These are phyloP conservation scores for Chelon labrosus DNA, from an alignment of 2,797 vertebrate species.

Conservation along the genomic window DNA sequence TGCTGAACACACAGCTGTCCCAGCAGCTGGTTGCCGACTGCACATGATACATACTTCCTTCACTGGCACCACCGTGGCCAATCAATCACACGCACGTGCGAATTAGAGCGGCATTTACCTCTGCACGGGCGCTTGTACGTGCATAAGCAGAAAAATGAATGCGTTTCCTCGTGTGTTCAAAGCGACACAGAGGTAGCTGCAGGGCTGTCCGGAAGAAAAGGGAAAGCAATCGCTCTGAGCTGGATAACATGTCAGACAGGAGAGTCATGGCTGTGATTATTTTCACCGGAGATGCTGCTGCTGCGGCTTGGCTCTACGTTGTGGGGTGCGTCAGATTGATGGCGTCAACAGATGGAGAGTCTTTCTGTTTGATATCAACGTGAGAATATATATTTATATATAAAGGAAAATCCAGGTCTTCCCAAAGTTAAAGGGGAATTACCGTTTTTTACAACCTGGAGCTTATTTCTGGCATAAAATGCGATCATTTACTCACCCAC, in stretches of 20 bases:
- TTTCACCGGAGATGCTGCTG: slow-evolving; percentile 10
- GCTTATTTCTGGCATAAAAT: too few relatives aligned
- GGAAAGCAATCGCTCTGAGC: slow-evolving; percentile 51
- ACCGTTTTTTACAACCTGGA: too few relatives aligned
- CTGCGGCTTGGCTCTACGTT: neutral
- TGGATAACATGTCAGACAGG: slow-evolving; percentile 37
- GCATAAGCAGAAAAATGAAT: neutral
- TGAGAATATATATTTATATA: neutral
- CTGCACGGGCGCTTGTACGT: neutral
- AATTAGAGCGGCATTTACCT: slow-evolving; percentile 8
- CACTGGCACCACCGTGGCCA: neutral
- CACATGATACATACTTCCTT: slow-evolving; percentile 25
- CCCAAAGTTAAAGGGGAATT: neutral
- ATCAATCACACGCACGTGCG: slow-evolving; percentile 44
- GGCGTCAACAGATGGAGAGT: slow-evolving; percentile 10
- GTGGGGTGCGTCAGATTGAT: slow-evolving; percentile 12
- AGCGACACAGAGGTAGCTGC: slow-evolving; percentile 15
- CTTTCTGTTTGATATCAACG: neutral
- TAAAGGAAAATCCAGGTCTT: slow-evolving; percentile 11
- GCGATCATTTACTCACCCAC: too few relatives aligned
- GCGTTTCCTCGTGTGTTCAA: slow-evolving; percentile 41
- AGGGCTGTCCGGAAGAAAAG: slow-evolving; percentile 45
- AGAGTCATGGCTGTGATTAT: slow-evolving; percentile 23
- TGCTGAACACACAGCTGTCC: slow-evolving; percentile 4
- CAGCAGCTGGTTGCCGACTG: slow-evolving; percentile 21